Evolutionary conservation across 2,797 vertebrate genomes (phyloP).

Genomic region (Rhincodon typus): DNA sequence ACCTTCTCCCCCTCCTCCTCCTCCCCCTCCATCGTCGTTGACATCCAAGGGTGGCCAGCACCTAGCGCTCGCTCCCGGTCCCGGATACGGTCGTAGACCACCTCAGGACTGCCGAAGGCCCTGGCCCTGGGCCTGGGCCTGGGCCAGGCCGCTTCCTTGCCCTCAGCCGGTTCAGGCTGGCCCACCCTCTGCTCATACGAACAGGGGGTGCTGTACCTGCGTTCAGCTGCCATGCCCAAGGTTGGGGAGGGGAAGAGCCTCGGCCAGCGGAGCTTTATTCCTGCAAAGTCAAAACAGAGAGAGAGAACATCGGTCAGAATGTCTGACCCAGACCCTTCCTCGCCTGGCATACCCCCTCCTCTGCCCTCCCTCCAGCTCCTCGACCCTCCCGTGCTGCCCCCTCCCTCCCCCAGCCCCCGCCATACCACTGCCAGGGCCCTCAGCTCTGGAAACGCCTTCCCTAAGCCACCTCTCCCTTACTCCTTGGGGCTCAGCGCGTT

Average conservation of each 20-base stretch:
- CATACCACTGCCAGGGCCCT: no score
- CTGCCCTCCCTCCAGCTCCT: no score
- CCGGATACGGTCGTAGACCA: background rate
- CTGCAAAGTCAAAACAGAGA: background rate
- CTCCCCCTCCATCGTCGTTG: background rate
- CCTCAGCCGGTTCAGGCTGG: background rate
- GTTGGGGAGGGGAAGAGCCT: no score
- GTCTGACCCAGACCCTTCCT: background rate
- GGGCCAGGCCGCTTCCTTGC: background rate
- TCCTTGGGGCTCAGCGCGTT: no score
- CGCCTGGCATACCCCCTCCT: no score
- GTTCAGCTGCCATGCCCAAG: background rate
- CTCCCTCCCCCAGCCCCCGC: no score
- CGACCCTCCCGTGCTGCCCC: no score
- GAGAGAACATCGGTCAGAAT: background rate
- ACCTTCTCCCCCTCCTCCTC: background rate
- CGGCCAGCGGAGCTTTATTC: background rate
- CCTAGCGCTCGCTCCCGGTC: background rate
- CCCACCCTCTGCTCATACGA: background rate
- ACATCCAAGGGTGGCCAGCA: background rate
- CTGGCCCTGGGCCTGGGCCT: no score
- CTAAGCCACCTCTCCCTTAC: no score
- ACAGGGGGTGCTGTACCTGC: background rate
- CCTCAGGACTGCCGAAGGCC: background rate
- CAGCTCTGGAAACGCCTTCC: no score